Base-by-base conservation (phyloP, 2,797 vertebrate species). In the Periophthalmus magnuspinnatus region DNA sequence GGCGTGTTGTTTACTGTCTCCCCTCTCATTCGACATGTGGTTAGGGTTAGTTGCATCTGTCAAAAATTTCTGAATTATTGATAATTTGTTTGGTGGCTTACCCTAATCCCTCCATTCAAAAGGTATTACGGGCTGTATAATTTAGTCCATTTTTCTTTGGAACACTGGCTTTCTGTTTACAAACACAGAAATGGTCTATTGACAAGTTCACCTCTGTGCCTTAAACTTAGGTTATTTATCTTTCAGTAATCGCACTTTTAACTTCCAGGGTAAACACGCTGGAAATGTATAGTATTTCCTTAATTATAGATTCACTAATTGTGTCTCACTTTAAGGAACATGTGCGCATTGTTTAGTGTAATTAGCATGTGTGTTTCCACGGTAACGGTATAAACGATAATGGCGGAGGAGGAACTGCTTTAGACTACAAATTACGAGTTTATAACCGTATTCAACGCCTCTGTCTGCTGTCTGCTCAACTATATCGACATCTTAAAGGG, bases 261-360 rank as follows among this genome's bases (percentile, higher is more conserved):
- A 22, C 52, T 55, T 5, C 4, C 9, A 1, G 52, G 52, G 21
- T 55, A 55, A 55, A 55, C 52, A 55, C 11, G 21, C 52, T 22
- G 52, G 3, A 55, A 55, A 57, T 57, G 24, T 16, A 32, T 17
- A n/a, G 21, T 38, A 10, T 62, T 5, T 21, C 60, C 36, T 36
- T 62, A 45, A 62, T 62, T 41, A 62, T 5, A 24, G 34, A 60
- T 60, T 19, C 33, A 60, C 55, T 57, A 57, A 57, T 56, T 34
- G 33, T 60, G 32, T 47, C 61, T 63, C 11, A 7, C 62, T 65
- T 19, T 32, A 65, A 33, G 17, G 11, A 28, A 50, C 62, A 24
- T n/a, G 34, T 28, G n/a, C 34, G 24, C 13, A 33, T 48, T 65
- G 62, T 65, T 50, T 48, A 8, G 41, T 19, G 5, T 65, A 48